A percentile compares a stretch with the other conserved stretches of the same genome.
Evolutionary conservation across 2,888 invertebrate species (phyloP).

Genomic region (Cistogaster globosa): DNA sequence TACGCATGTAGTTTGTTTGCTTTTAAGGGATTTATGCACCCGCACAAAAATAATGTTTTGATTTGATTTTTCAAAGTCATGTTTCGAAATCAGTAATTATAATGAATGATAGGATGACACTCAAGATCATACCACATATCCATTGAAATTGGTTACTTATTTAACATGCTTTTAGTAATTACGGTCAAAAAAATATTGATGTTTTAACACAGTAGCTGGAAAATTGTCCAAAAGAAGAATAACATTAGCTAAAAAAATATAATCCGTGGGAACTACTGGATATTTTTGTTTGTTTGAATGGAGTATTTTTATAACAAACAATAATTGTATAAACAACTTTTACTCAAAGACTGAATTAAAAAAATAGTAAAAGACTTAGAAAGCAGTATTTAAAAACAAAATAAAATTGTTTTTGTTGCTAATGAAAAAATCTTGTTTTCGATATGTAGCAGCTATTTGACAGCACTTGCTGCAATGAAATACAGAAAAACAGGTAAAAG

Average conservation of each 20-base stretch:
- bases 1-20: not conserved
- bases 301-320: too few species aligned
- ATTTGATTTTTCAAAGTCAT: constrained; percentile 25
- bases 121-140: constrained; percentile 7
- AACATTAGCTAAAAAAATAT: not conserved
- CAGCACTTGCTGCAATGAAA: too few species aligned
- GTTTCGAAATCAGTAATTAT: constrained; percentile 22
- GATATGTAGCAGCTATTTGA: too few species aligned
- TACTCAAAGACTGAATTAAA: too few species aligned
- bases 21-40: constrained; percentile 27
- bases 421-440: too few species aligned
- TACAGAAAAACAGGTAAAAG: too few species aligned
- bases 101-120: constrained; percentile 22
- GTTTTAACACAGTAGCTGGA: constrained; percentile 9
- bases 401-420: too few species aligned
- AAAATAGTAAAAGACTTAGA: too few species aligned
- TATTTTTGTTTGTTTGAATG: too few species aligned
- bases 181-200: constrained; percentile 81
- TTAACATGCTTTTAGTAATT: constrained; percentile 72
- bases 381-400: too few species aligned
- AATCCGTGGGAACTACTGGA: not conserved
- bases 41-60: constrained; percentile 34
- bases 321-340: too few species aligned
- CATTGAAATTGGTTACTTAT: constrained; percentile 28
- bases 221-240: not conserved